phyloP scores from a whole-genome alignment of 2,113 vertebrate species.

The Albula glossodonta region DNA sequence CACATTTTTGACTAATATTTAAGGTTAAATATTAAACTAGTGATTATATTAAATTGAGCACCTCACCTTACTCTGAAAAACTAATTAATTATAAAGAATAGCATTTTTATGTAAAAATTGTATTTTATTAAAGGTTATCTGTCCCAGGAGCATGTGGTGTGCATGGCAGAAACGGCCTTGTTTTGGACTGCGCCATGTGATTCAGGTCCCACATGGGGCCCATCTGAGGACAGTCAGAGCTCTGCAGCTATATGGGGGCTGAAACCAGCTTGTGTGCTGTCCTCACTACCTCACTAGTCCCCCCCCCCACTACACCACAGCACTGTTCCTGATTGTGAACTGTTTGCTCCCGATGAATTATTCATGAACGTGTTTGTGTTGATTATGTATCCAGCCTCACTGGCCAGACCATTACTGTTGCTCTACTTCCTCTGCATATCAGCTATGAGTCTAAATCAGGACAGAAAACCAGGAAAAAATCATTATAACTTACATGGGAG shows the following conservation, averaged over 20 bases:
- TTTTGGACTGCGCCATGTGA: background rate
- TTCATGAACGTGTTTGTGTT: background rate
- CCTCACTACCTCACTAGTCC: slow-evolving; percentile 34
- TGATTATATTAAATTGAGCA: background rate
- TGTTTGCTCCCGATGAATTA: background rate
- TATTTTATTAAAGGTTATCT: background rate
- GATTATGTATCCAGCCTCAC: background rate
- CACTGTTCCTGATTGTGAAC: background rate
- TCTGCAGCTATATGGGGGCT: slow-evolving; percentile 41
- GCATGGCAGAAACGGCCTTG: background rate
- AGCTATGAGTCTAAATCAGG: background rate
- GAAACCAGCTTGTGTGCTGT: slow-evolving; percentile 52
- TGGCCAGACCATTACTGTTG: background rate
- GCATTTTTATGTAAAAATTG: background rate
- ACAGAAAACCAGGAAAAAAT: background rate
- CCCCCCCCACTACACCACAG: background rate
- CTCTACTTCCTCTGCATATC: background rate
- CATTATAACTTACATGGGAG: too few relatives aligned
- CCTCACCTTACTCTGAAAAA: background rate
- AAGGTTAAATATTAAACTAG: background rate
- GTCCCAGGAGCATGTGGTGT: background rate
- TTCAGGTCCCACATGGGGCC: slow-evolving; percentile 2
- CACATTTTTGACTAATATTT: background rate
- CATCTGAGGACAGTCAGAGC: slow-evolving; percentile 38
- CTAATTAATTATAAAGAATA: background rate